These are phyloP conservation scores for Trichonephila inaurata DNA, from an alignment of 1,140 invertebrate genomes.

Conservation along the genomic window DNA sequence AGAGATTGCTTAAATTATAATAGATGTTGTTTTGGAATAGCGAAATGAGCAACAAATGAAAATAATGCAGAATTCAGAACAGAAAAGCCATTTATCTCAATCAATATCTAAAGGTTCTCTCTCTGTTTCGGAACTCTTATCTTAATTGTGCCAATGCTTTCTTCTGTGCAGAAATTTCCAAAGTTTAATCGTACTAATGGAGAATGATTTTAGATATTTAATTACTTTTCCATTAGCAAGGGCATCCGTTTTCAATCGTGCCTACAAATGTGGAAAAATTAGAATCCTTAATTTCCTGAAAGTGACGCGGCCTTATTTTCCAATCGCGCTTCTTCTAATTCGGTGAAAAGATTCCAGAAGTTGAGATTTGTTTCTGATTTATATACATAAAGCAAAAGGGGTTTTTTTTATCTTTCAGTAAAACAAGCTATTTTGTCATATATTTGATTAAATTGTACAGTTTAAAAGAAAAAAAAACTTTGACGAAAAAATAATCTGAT, in stretches of 20 bases:
- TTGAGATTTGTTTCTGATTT: background rate
- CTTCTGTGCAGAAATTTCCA: background rate
- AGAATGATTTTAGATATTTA: slow-evolving; percentile 28
- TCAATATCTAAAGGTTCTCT: background rate
- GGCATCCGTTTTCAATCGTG: slow-evolving; percentile 14
- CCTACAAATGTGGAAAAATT: background rate
- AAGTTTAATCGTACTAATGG: slow-evolving; percentile 43
- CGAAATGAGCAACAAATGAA: background rate
- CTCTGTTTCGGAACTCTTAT: background rate
- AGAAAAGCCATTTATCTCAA: slow-evolving; percentile 6
- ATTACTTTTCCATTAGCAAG: slow-evolving; percentile 22
- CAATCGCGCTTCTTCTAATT: background rate
- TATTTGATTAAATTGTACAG: no score
- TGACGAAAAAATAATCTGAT: no score
- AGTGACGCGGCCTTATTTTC: background rate
- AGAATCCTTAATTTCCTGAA: background rate
- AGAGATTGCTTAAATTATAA: background rate
- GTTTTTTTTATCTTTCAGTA: background rate
- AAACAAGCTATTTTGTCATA: no score
- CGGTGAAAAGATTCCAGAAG: background rate
- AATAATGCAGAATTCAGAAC: background rate
- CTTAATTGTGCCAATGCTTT: background rate
- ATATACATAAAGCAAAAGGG: background rate
- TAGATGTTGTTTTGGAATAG: background rate
- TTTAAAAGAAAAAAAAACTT: no score